Evolutionary conservation across 1,140 invertebrate species (phyloP).

Genomic region (Drosophila grimshawi): DNA sequence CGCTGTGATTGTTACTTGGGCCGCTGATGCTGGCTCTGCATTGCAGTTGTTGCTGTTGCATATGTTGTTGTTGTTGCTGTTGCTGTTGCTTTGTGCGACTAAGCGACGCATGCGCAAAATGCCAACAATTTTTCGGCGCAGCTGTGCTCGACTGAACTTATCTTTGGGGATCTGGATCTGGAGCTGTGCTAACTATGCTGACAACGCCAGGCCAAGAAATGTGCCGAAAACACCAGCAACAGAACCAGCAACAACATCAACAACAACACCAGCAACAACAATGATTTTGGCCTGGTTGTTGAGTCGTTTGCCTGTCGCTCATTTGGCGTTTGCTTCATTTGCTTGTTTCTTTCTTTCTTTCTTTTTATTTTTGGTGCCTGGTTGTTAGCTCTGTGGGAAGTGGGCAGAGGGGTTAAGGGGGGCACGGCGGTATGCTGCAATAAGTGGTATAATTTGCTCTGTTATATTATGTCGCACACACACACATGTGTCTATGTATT

Average conservation of each 20-base stretch:
- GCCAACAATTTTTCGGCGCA: conserved; percentile 78
- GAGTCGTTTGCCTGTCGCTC: conserved; percentile 74
- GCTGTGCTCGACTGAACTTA: conserved; percentile 76
- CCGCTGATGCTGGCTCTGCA: conserved; percentile 2
- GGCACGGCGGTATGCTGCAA: conserved; percentile 21
- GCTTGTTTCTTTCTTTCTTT: conserved; percentile 34
- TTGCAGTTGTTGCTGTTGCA: conserved; percentile 12
- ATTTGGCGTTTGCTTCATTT: conserved; percentile 64
- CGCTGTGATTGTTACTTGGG: conserved; percentile 34
- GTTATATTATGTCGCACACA: conserved; percentile 68
- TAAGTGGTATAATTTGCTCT: conserved; percentile 78
- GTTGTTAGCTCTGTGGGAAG: conserved; percentile 57
- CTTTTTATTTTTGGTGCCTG: conserved; percentile 42
- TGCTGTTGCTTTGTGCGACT: conserved; percentile 2
- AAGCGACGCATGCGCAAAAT: conserved; percentile 75
- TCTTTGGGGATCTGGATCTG: conserved; percentile 75
- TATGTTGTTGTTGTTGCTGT: conserved; percentile 9
- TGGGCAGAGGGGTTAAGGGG: neutral
- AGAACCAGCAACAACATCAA: conserved; percentile 32
- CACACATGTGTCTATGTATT: neutral
- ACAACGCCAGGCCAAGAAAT: conserved; percentile 64
- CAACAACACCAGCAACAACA: conserved; percentile 44
- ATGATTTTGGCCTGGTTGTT: conserved; percentile 38
- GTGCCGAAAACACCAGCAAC: conserved; percentile 70
- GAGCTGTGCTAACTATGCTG: conserved; percentile 73